These are phyloP conservation scores for Picathartes gymnocephalus DNA, from an alignment of 2,113 vertebrate genomes.

Conservation along the genomic window DNA sequence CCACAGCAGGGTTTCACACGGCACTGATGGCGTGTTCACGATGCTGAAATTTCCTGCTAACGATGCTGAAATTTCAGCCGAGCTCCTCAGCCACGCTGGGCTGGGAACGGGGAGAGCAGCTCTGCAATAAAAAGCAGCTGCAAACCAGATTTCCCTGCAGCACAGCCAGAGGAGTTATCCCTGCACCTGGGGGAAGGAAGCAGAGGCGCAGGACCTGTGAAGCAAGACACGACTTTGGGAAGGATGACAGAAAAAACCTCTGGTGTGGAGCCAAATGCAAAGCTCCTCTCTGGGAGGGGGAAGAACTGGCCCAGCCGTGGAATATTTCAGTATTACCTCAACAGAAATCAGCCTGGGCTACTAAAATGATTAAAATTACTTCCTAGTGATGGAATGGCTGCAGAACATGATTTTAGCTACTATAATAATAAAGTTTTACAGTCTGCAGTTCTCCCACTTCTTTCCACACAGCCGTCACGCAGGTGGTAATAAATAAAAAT, in stretches of 20 bases:
- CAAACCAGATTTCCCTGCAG: neutral
- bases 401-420: neutral
- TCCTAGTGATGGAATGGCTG: neutral
- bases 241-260: neutral
- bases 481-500: constrained; percentile 13
- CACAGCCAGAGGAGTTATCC: neutral
- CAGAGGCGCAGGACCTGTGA: neutral
- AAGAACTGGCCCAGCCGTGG: neutral
- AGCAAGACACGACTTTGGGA: neutral
- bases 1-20: neutral
- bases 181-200: neutral
- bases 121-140: neutral
- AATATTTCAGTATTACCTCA: neutral
- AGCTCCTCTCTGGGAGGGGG: neutral
- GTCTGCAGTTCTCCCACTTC: neutral
- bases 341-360: neutral
- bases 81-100: neutral
- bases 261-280: neutral
- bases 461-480: neutral
- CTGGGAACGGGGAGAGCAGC: neutral
- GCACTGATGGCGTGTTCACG: constrained; percentile 9
- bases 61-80: neutral
- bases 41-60: constrained; percentile 17
- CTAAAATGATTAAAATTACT: neutral
- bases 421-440: neutral